Evolutionary conservation across 2,113 vertebrate genomes (phyloP).

Genomic region (Bujurquina vittata): DNA sequence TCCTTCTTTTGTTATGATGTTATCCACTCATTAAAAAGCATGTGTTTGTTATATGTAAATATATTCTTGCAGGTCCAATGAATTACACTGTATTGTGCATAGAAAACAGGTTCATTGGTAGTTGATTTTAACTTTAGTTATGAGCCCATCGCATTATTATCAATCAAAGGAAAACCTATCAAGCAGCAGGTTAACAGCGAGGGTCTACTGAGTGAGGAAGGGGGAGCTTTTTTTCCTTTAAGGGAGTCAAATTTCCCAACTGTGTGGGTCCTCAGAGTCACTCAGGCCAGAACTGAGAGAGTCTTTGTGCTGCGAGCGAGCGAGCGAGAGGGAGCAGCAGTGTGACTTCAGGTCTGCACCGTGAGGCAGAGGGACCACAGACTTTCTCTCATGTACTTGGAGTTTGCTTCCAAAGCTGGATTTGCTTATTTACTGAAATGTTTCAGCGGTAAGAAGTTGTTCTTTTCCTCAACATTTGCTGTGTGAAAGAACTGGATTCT

Average conservation of each 20-base stretch:
- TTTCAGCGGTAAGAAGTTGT: constrained; percentile 66
- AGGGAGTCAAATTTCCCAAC: constrained; percentile 71
- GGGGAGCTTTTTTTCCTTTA: constrained; percentile 33
- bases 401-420: constrained; percentile 55
- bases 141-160: not conserved
- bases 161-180: constrained; percentile 22
- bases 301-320: constrained; percentile 69
- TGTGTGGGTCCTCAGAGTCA: constrained; percentile 55
- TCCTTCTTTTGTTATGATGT: not conserved
- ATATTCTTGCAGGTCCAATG: not conserved
- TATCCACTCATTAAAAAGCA: not conserved
- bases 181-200: constrained; percentile 34
- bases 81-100: not conserved
- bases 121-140: fast-evolving
- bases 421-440: constrained; percentile 63
- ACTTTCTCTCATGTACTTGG: constrained; percentile 56
- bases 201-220: constrained; percentile 38
- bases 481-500: not conserved
- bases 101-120: not conserved
- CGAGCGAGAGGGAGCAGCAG: constrained; percentile 34
- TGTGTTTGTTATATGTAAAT: not conserved
- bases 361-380: constrained; percentile 45
- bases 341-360: constrained; percentile 59
- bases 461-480: not conserved
- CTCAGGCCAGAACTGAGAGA: constrained; percentile 64